phyloP scores from a whole-genome alignment of 2,113 vertebrate species.

The Axis porcinus region DNA sequence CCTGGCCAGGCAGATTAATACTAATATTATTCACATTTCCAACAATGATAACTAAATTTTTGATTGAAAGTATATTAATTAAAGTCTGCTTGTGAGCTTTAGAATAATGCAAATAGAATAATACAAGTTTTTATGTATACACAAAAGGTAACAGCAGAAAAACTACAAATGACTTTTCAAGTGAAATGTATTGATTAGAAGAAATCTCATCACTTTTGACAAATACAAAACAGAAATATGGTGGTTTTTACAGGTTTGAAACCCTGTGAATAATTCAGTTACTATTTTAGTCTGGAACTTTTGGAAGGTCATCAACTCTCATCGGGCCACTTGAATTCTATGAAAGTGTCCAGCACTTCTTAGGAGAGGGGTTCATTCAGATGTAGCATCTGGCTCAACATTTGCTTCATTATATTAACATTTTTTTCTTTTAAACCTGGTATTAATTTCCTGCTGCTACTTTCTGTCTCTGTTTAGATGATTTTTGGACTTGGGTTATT shows the following conservation, averaged over 20 bases:
- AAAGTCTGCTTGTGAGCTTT: not conserved
- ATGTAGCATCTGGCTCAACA: not conserved
- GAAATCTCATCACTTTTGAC: not conserved
- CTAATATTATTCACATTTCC: not conserved
- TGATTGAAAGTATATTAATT: not conserved
- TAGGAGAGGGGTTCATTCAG: not conserved
- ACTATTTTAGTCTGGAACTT: not conserved
- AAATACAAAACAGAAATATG: not conserved
- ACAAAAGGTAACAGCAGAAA: not conserved
- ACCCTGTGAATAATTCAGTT: not conserved
- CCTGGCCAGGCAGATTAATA: not conserved
- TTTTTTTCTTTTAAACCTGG: slow-evolving; percentile 24
- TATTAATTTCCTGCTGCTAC: slow-evolving; percentile 48
- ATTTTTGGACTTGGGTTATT: slow-evolving; percentile 9
- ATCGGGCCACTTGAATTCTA: not conserved
- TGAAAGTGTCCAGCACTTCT: not conserved
- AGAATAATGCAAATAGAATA: not conserved
- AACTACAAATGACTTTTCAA: not conserved
- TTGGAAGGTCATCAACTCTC: not conserved
- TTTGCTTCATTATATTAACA: slow-evolving; percentile 11
- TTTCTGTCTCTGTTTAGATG: slow-evolving; percentile 27
- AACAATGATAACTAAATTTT: not conserved
- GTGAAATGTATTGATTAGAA: not conserved
- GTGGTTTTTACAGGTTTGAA: not conserved
- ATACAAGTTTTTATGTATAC: not conserved